A percentile compares a stretch with the other conserved stretches of the same genome.
Evolutionary conservation across 2,888 invertebrate genomes (phyloP).

Genomic region (Meloe dianella): DNA sequence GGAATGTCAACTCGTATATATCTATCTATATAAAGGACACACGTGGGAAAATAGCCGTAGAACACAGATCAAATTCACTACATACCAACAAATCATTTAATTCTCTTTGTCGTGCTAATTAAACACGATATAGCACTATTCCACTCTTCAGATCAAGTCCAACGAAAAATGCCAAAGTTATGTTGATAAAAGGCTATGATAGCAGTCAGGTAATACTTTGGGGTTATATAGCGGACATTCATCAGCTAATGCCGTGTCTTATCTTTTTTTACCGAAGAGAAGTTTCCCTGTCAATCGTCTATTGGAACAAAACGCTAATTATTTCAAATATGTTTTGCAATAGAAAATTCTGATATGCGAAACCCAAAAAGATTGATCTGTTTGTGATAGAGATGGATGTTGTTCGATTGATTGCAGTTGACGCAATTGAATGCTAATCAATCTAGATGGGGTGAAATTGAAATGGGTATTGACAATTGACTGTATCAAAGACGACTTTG

Average conservation of each 20-base stretch:
- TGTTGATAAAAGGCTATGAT: slow-evolving; percentile 34
- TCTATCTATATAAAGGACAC: slow-evolving; percentile 38
- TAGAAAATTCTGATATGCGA: no score
- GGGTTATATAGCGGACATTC: slow-evolving; percentile 22
- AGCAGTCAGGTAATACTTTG: slow-evolving; percentile 21
- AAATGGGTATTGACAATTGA: slow-evolving; percentile 42
- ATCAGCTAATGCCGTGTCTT: slow-evolving; percentile 26
- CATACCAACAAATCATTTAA: slow-evolving; percentile 44
- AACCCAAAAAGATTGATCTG: slow-evolving; percentile 29
- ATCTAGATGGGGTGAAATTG: slow-evolving; percentile 39
- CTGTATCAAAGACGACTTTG: slow-evolving; percentile 23
- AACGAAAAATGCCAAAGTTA: slow-evolving; percentile 34
- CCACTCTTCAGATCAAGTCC: slow-evolving; percentile 15
- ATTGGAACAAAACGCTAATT: no score
- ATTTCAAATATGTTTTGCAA: no score
- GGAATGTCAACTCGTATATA: slow-evolving; percentile 52
- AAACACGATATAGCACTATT: slow-evolving; percentile 20
- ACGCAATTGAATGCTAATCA: slow-evolving; percentile 44
- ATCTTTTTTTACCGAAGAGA: neutral
- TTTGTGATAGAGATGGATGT: slow-evolving; percentile 29
- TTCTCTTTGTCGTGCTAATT: slow-evolving; percentile 42
- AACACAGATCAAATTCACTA: slow-evolving; percentile 43
- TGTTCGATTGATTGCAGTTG: slow-evolving; percentile 45
- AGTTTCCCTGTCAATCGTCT: no score
- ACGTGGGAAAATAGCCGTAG: slow-evolving; percentile 51